Evolutionary conservation across 2,113 vertebrate genomes (phyloP).

Genomic region (Hypomesus transpacificus): DNA sequence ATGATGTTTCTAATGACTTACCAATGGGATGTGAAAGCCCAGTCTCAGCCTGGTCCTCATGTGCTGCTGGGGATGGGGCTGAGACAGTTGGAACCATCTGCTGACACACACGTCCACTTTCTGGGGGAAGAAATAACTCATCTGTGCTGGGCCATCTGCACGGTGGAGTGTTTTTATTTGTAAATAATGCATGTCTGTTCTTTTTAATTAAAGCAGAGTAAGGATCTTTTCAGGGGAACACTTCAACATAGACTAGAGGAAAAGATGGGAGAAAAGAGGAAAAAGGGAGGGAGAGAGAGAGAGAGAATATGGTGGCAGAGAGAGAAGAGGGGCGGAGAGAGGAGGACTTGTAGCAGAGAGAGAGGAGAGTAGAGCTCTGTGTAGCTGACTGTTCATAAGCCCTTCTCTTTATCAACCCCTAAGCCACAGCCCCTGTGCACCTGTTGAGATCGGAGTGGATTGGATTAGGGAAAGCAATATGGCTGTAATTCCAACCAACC

Average conservation of each 20-base stretch:
- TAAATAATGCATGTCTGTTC: conserved; percentile 36
- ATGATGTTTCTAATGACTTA: conserved; percentile 35
- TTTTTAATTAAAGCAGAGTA: conserved; percentile 52
- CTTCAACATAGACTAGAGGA: conserved; percentile 38
- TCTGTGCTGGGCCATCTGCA: conserved; percentile 40
- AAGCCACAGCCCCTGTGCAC: too few relatives aligned
- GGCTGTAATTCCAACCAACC: too few relatives aligned
- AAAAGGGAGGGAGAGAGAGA: too few relatives aligned
- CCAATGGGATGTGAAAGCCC: conserved; percentile 34
- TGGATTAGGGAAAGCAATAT: too few relatives aligned
- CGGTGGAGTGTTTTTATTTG: conserved; percentile 40
- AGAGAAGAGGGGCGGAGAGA: too few relatives aligned
- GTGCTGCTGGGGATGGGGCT: conserved; percentile 42
- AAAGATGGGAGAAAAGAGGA: conserved; percentile 10
- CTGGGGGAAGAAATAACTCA: neutral
- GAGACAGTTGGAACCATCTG: conserved; percentile 45
- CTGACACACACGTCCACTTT: conserved; percentile 47
- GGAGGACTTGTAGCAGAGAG: too few relatives aligned
- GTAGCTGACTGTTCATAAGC: too few relatives aligned
- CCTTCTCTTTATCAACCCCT: too few relatives aligned
- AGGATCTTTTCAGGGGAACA: conserved; percentile 38
- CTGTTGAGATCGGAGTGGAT: too few relatives aligned
- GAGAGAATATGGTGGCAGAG: too few relatives aligned
- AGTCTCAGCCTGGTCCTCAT: conserved; percentile 34
- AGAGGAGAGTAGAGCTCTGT: too few relatives aligned